A percentile compares a stretch with the other conserved stretches of the same genome.
Conservation (phyloP, 2,888 invertebrate species). For the Sphaerophoria taeniata region DNA sequence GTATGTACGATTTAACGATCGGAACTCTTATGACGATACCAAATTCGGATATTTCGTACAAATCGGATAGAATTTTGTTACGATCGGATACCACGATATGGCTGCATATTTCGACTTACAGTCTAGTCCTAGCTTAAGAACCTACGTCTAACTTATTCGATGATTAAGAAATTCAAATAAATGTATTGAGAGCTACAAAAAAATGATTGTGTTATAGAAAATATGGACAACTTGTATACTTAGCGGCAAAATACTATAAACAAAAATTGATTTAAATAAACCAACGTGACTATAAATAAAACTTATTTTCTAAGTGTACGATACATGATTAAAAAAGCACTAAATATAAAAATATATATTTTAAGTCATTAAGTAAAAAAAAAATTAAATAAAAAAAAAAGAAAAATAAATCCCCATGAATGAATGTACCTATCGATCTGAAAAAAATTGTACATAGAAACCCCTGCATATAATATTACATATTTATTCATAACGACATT, state of each 20-base stretch:
- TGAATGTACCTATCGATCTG: slow-evolving; percentile 53
- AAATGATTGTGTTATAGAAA: slow-evolving; percentile 62
- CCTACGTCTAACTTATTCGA: slow-evolving; percentile 62
- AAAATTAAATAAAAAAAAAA: slow-evolving; percentile 37
- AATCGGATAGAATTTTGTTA: too few relatives aligned
- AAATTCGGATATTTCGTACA: too few relatives aligned
- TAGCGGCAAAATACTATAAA: slow-evolving; percentile 70
- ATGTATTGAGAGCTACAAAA: slow-evolving; percentile 15
- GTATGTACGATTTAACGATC: too few relatives aligned
- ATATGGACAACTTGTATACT: slow-evolving; percentile 45
- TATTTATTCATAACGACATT: slow-evolving; percentile 72
- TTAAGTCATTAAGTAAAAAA: slow-evolving; percentile 51
- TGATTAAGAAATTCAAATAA: slow-evolving; percentile 24
- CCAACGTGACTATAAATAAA: slow-evolving; percentile 66
- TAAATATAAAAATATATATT: slow-evolving; percentile 45
- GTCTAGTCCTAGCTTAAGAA: slow-evolving; percentile 22
- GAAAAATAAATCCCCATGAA: slow-evolving; percentile 49
- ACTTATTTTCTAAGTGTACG: slow-evolving; percentile 63
- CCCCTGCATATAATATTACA: slow-evolving; percentile 65
- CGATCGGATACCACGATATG: too few relatives aligned
- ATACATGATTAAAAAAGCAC: slow-evolving; percentile 30
- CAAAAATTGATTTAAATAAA: slow-evolving; percentile 55
- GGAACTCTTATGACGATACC: too few relatives aligned
- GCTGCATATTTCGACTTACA: slow-evolving; percentile 10
- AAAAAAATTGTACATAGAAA: slow-evolving; percentile 60